Percentiles rank a stretch among this genome's conserved stretches.
Conservation (phyloP, 2,113 vertebrate species). For the Anguilla rostrata region DNA sequence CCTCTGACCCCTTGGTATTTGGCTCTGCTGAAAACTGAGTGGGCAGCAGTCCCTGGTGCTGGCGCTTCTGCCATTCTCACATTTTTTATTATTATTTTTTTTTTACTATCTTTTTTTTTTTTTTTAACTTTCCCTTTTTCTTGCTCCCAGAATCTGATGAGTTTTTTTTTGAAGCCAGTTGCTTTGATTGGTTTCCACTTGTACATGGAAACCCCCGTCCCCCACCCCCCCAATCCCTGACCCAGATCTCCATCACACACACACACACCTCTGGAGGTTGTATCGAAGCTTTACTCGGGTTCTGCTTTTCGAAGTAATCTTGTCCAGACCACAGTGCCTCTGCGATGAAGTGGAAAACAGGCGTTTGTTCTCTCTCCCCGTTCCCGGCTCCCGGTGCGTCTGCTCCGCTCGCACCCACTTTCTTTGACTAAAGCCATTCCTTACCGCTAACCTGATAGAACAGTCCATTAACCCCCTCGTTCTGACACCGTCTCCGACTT, state of each 20-base stretch:
- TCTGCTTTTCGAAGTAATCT: slow-evolving; percentile 17
- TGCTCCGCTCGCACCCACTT: background rate
- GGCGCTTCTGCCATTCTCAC: slow-evolving; percentile 12
- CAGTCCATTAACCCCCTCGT: slow-evolving; percentile 7
- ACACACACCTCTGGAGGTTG: background rate
- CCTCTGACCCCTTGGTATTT: slow-evolving; percentile 46
- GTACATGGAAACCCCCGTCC: background rate
- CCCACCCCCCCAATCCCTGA: background rate
- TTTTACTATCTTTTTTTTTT: slow-evolving; percentile 23
- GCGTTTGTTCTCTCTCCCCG: background rate
- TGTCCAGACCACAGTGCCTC: background rate
- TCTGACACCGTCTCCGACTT: background rate
- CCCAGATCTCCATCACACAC: background rate
- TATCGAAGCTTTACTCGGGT: slow-evolving; percentile 20
- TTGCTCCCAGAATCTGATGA: background rate
- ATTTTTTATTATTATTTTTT: background rate
- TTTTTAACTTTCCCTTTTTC: slow-evolving; percentile 21
- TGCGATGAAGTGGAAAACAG: background rate
- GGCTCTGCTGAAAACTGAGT: slow-evolving; percentile 39
- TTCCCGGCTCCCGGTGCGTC: background rate
- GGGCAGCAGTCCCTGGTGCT: slow-evolving; percentile 19
- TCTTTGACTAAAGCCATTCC: slow-evolving; percentile 10
- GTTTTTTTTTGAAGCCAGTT: background rate
- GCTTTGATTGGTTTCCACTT: background rate
- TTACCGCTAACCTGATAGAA: background rate